These are phyloP conservation scores for Danionella cerebrum DNA, from an alignment of 2,113 vertebrate species.

Conservation along the genomic window DNA sequence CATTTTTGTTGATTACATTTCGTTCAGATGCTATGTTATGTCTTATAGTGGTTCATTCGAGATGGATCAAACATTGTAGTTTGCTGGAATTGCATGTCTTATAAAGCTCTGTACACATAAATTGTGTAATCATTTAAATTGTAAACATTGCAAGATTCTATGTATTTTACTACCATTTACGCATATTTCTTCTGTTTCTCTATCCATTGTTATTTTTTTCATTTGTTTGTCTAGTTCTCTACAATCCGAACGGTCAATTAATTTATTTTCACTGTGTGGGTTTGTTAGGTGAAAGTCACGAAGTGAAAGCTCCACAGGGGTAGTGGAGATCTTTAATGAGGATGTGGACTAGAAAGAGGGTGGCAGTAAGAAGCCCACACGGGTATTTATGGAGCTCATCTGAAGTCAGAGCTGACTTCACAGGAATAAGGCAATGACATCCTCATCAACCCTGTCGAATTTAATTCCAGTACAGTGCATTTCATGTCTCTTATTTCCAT, in stretches of 20 bases:
- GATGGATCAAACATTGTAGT: too few species aligned
- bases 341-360: neutral
- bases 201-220: conserved; percentile 27
- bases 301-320: neutral
- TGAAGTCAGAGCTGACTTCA: conserved; percentile 6
- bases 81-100: too few species aligned
- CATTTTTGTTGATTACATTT: too few species aligned
- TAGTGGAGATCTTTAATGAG: neutral
- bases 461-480: neutral
- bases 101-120: too few species aligned
- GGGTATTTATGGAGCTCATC: conserved; percentile 9
- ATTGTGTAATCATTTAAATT: too few species aligned
- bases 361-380: neutral
- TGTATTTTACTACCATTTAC: too few species aligned
- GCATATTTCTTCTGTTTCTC: too few species aligned
- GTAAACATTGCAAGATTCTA: too few species aligned
- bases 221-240: neutral
- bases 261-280: conserved; percentile 13
- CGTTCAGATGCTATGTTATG: too few species aligned
- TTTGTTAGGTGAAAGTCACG: neutral
- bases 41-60: too few species aligned
- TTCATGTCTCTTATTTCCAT: neutral
- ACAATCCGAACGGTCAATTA: conserved; percentile 8
- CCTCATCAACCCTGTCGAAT: neutral
- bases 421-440: conserved; percentile 5